phyloP scores from a whole-genome alignment of 2,888 invertebrate species.

The Tetragnatha montana region DNA sequence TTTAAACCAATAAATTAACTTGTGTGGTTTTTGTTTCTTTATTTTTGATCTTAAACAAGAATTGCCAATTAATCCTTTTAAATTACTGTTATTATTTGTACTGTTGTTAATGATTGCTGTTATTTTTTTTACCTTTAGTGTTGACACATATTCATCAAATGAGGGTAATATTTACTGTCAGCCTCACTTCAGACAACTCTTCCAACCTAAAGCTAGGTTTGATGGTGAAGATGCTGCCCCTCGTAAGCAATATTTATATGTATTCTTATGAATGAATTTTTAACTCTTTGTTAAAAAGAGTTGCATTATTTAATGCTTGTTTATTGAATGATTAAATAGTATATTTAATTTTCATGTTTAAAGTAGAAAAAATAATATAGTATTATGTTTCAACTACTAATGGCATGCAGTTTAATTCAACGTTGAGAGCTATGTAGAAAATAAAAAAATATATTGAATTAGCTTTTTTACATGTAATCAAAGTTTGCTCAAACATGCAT shows the following conservation, averaged over 20 bases:
- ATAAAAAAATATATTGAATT: too few species aligned
- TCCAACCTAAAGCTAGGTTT: conserved; percentile 87
- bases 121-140: conserved; percentile 80
- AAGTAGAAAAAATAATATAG: too few species aligned
- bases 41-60: not conserved
- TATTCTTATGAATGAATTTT: too few species aligned
- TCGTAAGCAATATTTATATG: conserved; percentile 57
- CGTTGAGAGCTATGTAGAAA: too few species aligned
- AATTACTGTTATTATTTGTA: not conserved
- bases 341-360: too few species aligned
- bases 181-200: conserved; percentile 93
- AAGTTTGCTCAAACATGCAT: too few species aligned
- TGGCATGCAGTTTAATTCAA: too few species aligned
- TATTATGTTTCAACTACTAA: too few species aligned
- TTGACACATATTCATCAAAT: conserved; percentile 94
- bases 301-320: too few species aligned
- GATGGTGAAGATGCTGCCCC: conserved; percentile 72
- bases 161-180: conserved; percentile 93
- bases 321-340: too few species aligned
- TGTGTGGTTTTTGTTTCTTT: not conserved
- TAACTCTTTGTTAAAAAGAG: too few species aligned
- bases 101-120: not conserved
- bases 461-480: too few species aligned
- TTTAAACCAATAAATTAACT: not conserved
- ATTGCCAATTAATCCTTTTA: not conserved